Base-by-base conservation (phyloP, 2,113 vertebrate species). In the Leucoraja erinaceus region DNA sequence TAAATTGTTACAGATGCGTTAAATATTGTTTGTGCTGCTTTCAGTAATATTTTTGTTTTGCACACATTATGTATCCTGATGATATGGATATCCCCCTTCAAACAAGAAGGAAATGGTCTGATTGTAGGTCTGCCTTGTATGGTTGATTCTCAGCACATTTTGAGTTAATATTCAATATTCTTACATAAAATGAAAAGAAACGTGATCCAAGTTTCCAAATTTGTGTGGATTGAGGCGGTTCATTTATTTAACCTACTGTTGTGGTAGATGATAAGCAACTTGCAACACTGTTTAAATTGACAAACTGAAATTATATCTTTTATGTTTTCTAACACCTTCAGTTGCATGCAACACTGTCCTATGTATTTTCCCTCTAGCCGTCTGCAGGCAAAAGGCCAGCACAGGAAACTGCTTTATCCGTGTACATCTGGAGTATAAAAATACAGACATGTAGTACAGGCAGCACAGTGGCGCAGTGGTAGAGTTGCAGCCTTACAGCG, bases 1-100 rank as follows among this genome's bases (percentile, higher is more conserved):
- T 54, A 72, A 91, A 74, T 72, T 72, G 66, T 91, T 91, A 72
- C 33, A 28, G 33, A 47, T 91, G 10, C 25, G 70, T 91, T 90
- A 90, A 68, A 61, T 33, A 90, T 72, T 74, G 38, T 72, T 91
- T 25, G 33, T 74, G 90, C 68, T 91, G 8, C 11, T 74, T 22
- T 59, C 7, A 38, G 47, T 74, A 28, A 63, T 20, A 47, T 91
- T 47, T 79, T 91, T 72, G 31, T 68, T 91, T 91, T 54, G 33
- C 90, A 70, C 66, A 28, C 8, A 25, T 74, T 90, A 83, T 54
- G 3, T 63, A 33, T 11, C 22, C 18, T 38, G 38, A 33, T 72
- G 9, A 18, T n/a, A 88, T 91, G 88, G 22, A 70, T 54, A 91
- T 72, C 0, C 38, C 33, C 28, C 68, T 54, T 38, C 31, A 33